These are phyloP conservation scores for Metallyticus violacea DNA, from an alignment of 2,888 invertebrate genomes.

Conservation along the genomic window DNA sequence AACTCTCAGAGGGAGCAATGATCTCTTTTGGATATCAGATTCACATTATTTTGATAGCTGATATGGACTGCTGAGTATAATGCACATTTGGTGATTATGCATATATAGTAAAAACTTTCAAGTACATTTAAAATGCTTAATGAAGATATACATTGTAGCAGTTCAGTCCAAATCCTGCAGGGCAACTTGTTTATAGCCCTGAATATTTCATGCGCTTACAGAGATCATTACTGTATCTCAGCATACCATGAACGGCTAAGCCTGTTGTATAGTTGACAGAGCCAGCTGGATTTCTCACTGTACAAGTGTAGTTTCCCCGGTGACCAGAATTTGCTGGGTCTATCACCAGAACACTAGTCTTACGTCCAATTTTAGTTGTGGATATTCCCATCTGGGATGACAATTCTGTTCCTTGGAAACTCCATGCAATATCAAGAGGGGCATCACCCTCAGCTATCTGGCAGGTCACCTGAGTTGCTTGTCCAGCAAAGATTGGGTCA, in stretches of 20 bases:
- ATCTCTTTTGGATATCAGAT: not conserved
- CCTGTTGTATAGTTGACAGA: conserved; percentile 40
- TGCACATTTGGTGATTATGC: not conserved
- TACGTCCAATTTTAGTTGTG: conserved; percentile 48
- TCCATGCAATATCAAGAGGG: conserved; percentile 56
- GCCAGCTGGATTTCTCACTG: conserved; percentile 43
- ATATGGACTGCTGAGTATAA: not conserved
- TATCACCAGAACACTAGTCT: conserved; percentile 51
- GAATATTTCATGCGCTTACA: not conserved
- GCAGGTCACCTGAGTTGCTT: conserved; percentile 72
- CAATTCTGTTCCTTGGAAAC: conserved; percentile 49
- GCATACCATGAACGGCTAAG: conserved; percentile 29
- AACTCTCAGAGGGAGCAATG: not conserved
- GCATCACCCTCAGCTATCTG: conserved; percentile 60
- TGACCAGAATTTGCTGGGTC: conserved; percentile 38
- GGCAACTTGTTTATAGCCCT: not conserved
- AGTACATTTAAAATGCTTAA: not conserved
- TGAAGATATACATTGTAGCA: not conserved
- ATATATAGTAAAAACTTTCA: not conserved
- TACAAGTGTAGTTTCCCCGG: conserved; percentile 46
- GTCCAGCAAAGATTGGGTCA: conserved; percentile 72
- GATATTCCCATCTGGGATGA: conserved; percentile 42
- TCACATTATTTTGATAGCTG: not conserved
- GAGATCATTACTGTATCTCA: not conserved
- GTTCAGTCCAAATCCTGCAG: not conserved